phyloP scores from a whole-genome alignment of 2,888 invertebrate genomes.

The Meandrusa payeni region DNA sequence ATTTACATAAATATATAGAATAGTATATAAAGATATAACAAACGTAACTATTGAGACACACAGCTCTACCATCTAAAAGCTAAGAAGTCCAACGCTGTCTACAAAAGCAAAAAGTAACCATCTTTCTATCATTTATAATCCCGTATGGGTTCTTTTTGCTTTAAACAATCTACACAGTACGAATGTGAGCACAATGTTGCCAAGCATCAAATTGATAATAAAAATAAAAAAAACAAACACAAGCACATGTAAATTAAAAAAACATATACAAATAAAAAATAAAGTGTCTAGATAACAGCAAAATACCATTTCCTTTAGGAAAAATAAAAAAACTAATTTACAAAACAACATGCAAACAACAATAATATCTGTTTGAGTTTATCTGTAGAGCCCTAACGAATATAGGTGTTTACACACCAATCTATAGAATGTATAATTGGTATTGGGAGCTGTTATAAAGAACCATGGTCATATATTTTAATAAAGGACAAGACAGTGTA shows the following conservation, averaged over 20 bases:
- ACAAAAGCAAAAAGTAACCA: slow-evolving; percentile 69
- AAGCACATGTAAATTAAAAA: slow-evolving; percentile 61
- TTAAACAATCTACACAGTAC: slow-evolving; percentile 48
- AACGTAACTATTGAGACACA: slow-evolving; percentile 52
- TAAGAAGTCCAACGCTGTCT: slow-evolving; percentile 60
- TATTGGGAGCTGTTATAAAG: slow-evolving; percentile 18
- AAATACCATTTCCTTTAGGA: slow-evolving; percentile 33
- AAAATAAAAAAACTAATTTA: slow-evolving; percentile 26
- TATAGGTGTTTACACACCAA: background rate
- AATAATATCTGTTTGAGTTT: background rate
- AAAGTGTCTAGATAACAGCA: slow-evolving; percentile 31
- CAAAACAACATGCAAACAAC: background rate
- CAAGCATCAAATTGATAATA: slow-evolving; percentile 81
- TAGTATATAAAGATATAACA: slow-evolving; percentile 40
- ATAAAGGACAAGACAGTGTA: slow-evolving; percentile 20
- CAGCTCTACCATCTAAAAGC: slow-evolving; percentile 68
- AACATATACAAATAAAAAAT: slow-evolving; percentile 31
- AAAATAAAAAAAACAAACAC: slow-evolving; percentile 75
- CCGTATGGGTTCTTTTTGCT: slow-evolving; percentile 58
- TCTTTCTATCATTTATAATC: slow-evolving; percentile 33
- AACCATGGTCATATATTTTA: slow-evolving; percentile 9
- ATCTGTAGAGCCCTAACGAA: background rate
- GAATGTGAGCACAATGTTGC: slow-evolving; percentile 79
- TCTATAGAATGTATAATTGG: slow-evolving; percentile 1
- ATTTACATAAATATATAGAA: slow-evolving; percentile 43